Evolutionary conservation across 2,113 vertebrate species (phyloP).

Genomic region (Collichthys lucidus): DNA sequence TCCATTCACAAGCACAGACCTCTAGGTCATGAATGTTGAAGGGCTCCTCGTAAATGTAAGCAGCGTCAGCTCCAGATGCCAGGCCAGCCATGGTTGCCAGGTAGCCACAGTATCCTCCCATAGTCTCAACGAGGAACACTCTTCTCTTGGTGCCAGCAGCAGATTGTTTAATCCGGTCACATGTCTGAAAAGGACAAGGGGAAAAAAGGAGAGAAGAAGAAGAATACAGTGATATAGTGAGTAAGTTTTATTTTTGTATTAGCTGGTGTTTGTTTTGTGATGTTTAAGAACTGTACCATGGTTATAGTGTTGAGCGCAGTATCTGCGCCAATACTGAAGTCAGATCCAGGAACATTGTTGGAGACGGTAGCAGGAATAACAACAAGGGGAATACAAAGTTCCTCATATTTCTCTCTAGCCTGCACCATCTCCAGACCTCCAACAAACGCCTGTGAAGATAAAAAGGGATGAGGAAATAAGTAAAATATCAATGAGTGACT

Average conservation of each 20-base stretch:
- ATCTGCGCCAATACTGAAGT: constrained; percentile 92
- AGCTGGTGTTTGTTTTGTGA: constrained; percentile 2
- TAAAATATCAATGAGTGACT: neutral
- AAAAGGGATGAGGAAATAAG: neutral
- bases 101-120: constrained; percentile 97
- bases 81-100: constrained; percentile 95
- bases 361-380: constrained; percentile 92
- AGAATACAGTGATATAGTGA: neutral
- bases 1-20: constrained; percentile 75
- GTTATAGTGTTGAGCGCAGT: constrained; percentile 94
- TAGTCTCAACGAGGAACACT: constrained; percentile 96
- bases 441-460: constrained; percentile 81
- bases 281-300: constrained; percentile 47
- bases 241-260: neutral
- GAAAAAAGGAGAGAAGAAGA: neutral
- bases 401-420: constrained; percentile 89
- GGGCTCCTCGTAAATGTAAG: constrained; percentile 92
- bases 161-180: constrained; percentile 96
- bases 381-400: constrained; percentile 91
- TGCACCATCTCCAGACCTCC: constrained; percentile 89
- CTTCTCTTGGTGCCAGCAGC: constrained; percentile 94
- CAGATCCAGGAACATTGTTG: constrained; percentile 93
- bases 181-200: constrained; percentile 81
- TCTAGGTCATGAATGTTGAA: constrained; percentile 92
- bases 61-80: constrained; percentile 91